Evolutionary conservation across 2,797 vertebrate species (phyloP).

Genomic region (Propithecus perrieri): DNA sequence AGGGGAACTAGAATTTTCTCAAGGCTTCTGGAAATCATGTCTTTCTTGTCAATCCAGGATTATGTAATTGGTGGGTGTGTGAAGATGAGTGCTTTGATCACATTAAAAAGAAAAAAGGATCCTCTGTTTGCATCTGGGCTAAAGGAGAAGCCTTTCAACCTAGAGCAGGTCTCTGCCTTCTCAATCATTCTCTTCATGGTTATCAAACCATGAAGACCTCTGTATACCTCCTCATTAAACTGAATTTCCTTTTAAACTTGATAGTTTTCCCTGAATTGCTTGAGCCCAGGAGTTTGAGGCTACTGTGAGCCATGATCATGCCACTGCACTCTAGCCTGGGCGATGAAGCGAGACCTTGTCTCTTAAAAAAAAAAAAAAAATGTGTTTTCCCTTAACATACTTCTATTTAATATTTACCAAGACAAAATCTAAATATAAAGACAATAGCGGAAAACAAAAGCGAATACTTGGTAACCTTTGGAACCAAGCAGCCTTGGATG

Average conservation of each 20-base stretch:
- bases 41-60: background rate
- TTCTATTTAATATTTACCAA: background rate
- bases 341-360: too few relatives aligned
- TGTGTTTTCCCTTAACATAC: too few relatives aligned
- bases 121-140: background rate
- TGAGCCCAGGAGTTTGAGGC: too few relatives aligned
- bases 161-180: background rate
- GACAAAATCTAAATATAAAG: background rate
- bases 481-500: background rate
- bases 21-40: background rate
- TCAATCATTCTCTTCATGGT: background rate
- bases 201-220: background rate
- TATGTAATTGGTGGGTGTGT: background rate
- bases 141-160: background rate
- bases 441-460: background rate
- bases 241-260: background rate
- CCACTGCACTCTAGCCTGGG: too few relatives aligned
- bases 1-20: background rate
- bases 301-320: too few relatives aligned
- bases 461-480: background rate
- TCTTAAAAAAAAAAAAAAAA: too few relatives aligned
- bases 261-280: background rate
- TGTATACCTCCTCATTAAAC: background rate
- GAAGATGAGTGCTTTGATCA: background rate
- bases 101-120: background rate